These are phyloP conservation scores for Acromyrmex heyeri DNA, from an alignment of 1,140 invertebrate species.

Conservation along the genomic window DNA sequence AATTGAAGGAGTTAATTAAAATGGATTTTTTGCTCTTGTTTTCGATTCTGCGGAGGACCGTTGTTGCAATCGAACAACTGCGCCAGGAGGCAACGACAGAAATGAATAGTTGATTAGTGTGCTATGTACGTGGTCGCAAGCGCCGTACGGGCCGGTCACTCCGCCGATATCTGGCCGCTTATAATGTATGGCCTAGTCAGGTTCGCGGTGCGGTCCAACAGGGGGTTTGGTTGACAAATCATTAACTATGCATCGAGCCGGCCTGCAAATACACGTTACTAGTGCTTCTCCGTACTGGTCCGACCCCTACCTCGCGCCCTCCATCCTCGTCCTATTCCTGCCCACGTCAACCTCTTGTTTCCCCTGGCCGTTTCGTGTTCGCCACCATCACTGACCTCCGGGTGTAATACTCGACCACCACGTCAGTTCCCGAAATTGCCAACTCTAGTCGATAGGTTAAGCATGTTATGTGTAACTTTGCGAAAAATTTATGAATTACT, in stretches of 20 bases:
- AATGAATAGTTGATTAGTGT: slow-evolving; percentile 59
- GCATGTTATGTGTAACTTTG: neutral
- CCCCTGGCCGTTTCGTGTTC: slow-evolving; percentile 32
- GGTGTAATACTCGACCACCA: slow-evolving; percentile 19
- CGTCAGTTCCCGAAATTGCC: neutral
- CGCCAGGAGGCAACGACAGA: slow-evolving; percentile 41
- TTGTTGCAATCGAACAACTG: slow-evolving; percentile 15
- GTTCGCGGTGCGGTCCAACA: slow-evolving; percentile 79
- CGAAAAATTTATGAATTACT: neutral
- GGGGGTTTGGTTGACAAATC: slow-evolving; percentile 85
- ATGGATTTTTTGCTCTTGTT: neutral
- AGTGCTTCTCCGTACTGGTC: slow-evolving; percentile 81
- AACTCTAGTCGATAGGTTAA: neutral
- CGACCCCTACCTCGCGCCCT: slow-evolving; percentile 64
- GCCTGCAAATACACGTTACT: slow-evolving; percentile 87
- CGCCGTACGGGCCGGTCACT: slow-evolving; percentile 67
- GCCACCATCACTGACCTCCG: slow-evolving; percentile 38
- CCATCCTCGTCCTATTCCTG: slow-evolving; percentile 62
- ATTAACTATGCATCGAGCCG: slow-evolving; percentile 87
- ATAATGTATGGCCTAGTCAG: slow-evolving; percentile 85
- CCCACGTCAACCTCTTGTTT: slow-evolving; percentile 56
- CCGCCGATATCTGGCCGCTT: slow-evolving; percentile 80
- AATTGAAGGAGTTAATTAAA: slow-evolving; percentile 16
- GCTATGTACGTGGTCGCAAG: slow-evolving; percentile 40
- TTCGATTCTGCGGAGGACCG: neutral